Conservation (phyloP, 1,140 invertebrate species). For the Semibalanus balanoides region DNA sequence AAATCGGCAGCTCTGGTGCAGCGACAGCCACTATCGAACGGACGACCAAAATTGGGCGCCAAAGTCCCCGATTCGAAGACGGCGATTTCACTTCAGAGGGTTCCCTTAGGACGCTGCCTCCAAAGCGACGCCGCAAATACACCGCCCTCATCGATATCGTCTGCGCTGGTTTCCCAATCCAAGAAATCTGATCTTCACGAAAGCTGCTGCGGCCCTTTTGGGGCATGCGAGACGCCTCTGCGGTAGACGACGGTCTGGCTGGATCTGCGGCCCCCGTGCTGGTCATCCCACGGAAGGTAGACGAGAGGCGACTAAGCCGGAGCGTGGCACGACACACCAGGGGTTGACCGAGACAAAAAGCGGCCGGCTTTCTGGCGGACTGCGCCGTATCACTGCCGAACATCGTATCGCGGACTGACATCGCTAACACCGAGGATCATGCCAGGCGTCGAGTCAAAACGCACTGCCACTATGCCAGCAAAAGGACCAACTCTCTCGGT, state of each 20-base stretch:
- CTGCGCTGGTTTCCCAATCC: background rate
- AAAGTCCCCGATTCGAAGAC: background rate
- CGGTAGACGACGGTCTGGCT: background rate
- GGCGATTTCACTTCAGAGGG: background rate
- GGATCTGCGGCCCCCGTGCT: background rate
- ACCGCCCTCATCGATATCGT: too few relatives aligned
- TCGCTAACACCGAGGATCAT: background rate
- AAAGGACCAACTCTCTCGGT: background rate
- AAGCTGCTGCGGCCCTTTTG: too few relatives aligned
- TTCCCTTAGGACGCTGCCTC: too few relatives aligned
- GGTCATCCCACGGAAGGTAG: slow-evolving; percentile 5
- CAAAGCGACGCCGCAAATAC: too few relatives aligned
- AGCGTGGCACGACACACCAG: background rate
- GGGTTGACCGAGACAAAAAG: background rate
- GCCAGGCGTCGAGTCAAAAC: background rate
- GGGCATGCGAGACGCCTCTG: too few relatives aligned
- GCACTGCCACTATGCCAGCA: background rate
- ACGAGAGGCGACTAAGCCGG: too few relatives aligned
- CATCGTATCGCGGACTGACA: slow-evolving; percentile 3
- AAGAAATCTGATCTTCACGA: background rate
- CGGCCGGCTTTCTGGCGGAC: background rate
- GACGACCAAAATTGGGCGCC: too few relatives aligned
- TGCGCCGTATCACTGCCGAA: background rate
- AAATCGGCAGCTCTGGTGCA: too few relatives aligned
- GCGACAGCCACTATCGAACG: too few relatives aligned